Percentiles rank a stretch among this genome's conserved stretches.
Evolutionary conservation across 1,140 invertebrate species (phyloP).

Genomic region (Pogonomyrmex californicus): DNA sequence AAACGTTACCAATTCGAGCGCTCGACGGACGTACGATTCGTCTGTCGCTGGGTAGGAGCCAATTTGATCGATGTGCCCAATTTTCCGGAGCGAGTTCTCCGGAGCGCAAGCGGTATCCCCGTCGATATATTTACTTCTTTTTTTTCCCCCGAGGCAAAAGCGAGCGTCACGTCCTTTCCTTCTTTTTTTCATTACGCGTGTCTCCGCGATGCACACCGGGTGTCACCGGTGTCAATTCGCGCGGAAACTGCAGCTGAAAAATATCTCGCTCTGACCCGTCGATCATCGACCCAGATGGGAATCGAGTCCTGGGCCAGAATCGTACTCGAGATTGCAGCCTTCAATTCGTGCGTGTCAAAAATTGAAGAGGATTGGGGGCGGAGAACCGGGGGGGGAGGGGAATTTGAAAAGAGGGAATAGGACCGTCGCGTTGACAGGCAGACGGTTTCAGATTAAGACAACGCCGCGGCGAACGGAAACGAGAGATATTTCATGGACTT

Average conservation of each 20-base stretch:
- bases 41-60: slow-evolving; percentile 44
- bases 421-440: slow-evolving; percentile 37
- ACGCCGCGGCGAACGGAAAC: slow-evolving; percentile 42
- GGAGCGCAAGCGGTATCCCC: slow-evolving; percentile 24
- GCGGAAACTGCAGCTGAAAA: slow-evolving; percentile 71
- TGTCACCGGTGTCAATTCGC: slow-evolving; percentile 60
- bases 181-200: slow-evolving; percentile 66
- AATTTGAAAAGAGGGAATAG: slow-evolving; percentile 39
- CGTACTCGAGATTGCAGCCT: slow-evolving; percentile 61
- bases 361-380: slow-evolving; percentile 58
- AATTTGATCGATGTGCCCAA: slow-evolving; percentile 70
- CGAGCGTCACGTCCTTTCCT: background rate
- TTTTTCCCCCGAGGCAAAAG: background rate
- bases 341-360: slow-evolving; percentile 55
- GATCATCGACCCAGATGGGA: slow-evolving; percentile 71
- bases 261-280: slow-evolving; percentile 70
- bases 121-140: slow-evolving; percentile 67
- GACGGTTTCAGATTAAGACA: slow-evolving; percentile 61
- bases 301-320: slow-evolving; percentile 56
- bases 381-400: background rate
- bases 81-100: slow-evolving; percentile 54
- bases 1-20: slow-evolving; percentile 70
- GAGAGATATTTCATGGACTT: slow-evolving; percentile 47
- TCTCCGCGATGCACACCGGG: slow-evolving; percentile 58
- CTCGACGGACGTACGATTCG: slow-evolving; percentile 49